phyloP scores from a whole-genome alignment of 2,888 invertebrate species.

The Netelia inedita region DNA sequence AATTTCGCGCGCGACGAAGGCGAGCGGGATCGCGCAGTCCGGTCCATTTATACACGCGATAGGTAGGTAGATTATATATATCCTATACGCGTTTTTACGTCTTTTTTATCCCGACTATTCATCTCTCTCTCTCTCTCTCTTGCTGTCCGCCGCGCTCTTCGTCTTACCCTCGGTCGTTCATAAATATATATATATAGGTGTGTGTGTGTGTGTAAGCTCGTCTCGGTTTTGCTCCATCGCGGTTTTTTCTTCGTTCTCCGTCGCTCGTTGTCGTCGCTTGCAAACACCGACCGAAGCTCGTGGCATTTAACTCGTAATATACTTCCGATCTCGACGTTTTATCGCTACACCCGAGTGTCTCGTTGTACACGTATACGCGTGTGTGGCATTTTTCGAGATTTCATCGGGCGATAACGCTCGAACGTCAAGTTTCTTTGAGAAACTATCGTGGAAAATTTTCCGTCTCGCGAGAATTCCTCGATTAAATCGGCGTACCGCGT shows the following conservation, averaged over 20 bases:
- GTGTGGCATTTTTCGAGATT: constrained; percentile 77
- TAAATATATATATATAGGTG: constrained; percentile 59
- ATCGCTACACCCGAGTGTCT: constrained; percentile 29
- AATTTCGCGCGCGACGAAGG: constrained; percentile 83
- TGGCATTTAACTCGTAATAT: constrained; percentile 78
- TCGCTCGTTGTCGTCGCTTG: constrained; percentile 43
- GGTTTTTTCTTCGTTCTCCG: constrained; percentile 50
- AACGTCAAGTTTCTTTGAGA: constrained; percentile 57
- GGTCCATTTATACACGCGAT: constrained; percentile 80
- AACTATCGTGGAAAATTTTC: constrained; percentile 77
- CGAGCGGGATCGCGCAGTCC: constrained; percentile 82
- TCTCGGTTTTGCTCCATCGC: constrained; percentile 22
- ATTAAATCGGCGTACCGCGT: constrained; percentile 28
- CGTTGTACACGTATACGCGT: constrained; percentile 15
- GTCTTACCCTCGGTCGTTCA: constrained; percentile 45
- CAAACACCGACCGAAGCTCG: constrained; percentile 65
- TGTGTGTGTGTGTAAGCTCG: constrained; percentile 49
- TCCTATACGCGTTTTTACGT: constrained; percentile 67
- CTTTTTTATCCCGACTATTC: constrained; percentile 66
- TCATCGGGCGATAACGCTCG: constrained; percentile 74
- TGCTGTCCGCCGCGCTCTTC: constrained; percentile 42
- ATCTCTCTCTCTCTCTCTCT: constrained; percentile 25
- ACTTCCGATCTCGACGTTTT: constrained; percentile 77
- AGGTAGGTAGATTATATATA: constrained; percentile 72
- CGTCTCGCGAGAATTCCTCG: constrained; percentile 65